Percentiles rank a stretch among this genome's conserved stretches.
Conservation (phyloP, 2,888 invertebrate genomes). For the Platycheirus albimanus region DNA sequence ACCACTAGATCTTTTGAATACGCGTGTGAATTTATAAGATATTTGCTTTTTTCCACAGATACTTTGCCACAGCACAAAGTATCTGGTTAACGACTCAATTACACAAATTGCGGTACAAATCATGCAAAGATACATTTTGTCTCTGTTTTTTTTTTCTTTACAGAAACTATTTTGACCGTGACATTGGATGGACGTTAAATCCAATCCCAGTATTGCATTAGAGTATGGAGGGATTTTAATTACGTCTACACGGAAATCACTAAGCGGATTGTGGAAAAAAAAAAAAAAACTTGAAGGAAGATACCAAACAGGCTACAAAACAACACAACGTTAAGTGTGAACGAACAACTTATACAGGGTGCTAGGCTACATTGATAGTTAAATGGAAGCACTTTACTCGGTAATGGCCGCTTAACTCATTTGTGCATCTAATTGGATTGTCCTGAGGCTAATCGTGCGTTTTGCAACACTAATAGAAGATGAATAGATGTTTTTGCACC, state of each 20-base stretch:
- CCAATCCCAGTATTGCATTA: slow-evolving; percentile 46
- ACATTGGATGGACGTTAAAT: slow-evolving; percentile 65
- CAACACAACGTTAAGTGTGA: background rate
- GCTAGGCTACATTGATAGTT: background rate
- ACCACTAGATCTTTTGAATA: slow-evolving; percentile 26
- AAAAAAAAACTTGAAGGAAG: background rate
- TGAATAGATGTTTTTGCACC: slow-evolving; percentile 41
- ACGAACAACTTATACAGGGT: background rate
- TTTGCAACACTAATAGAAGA: slow-evolving; percentile 44
- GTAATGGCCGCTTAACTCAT: slow-evolving; percentile 62
- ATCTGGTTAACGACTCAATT: slow-evolving; percentile 66
- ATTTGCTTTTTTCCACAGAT: background rate
- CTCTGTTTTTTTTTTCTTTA: background rate
- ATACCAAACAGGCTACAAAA: background rate
- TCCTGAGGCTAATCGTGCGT: slow-evolving; percentile 40
- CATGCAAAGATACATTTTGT: slow-evolving; percentile 4
- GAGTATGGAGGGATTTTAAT: slow-evolving; percentile 61
- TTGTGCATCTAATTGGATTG: slow-evolving; percentile 65
- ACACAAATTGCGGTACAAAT: slow-evolving; percentile 54
- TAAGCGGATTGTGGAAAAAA: slow-evolving; percentile 11
- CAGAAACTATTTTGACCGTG: slow-evolving; percentile 51
- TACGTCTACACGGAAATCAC: slow-evolving; percentile 59
- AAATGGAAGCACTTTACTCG: slow-evolving; percentile 43
- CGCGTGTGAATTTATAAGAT: slow-evolving; percentile 64
- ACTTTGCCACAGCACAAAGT: slow-evolving; percentile 1